Conservation (phyloP, 2,113 vertebrate species). For the Siphamia tubifer region DNA sequence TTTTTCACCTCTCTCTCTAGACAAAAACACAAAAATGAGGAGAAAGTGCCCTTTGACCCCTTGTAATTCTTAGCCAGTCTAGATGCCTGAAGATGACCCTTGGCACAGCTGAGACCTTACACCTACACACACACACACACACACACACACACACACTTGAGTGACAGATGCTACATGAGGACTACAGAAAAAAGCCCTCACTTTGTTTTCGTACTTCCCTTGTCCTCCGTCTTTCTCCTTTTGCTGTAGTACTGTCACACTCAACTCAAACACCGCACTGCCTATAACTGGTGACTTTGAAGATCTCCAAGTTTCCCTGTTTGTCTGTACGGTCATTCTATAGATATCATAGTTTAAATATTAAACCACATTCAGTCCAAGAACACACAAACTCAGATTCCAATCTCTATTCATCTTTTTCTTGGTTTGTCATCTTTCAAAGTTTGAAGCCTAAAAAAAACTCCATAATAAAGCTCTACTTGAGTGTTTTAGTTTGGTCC, state of each 20-base stretch:
- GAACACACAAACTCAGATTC: neutral
- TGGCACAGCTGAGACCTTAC: constrained; percentile 24
- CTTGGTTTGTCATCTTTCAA: neutral
- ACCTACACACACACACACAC: neutral
- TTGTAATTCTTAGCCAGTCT: constrained; percentile 7
- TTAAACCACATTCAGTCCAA: no score
- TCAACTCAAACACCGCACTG: neutral
- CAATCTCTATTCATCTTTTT: no score
- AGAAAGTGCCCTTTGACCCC: constrained; percentile 26
- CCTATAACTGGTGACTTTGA: constrained; percentile 22
- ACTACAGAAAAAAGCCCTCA: neutral
- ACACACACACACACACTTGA: neutral
- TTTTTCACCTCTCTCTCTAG: neutral
- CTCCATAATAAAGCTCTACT: neutral
- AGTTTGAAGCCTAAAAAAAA: neutral
- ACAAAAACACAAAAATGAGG: neutral
- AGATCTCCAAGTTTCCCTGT: neutral
- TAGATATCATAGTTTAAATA: no score
- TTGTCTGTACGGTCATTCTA: neutral
- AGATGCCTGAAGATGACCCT: constrained; percentile 36
- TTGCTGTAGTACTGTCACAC: neutral
- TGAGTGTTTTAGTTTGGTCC: neutral
- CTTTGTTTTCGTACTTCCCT: neutral
- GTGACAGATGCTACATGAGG: constrained; percentile 17
- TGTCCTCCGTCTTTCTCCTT: neutral